These are phyloP conservation scores for Danionella cerebrum DNA, from an alignment of 2,113 vertebrate species.

Conservation along the genomic window DNA sequence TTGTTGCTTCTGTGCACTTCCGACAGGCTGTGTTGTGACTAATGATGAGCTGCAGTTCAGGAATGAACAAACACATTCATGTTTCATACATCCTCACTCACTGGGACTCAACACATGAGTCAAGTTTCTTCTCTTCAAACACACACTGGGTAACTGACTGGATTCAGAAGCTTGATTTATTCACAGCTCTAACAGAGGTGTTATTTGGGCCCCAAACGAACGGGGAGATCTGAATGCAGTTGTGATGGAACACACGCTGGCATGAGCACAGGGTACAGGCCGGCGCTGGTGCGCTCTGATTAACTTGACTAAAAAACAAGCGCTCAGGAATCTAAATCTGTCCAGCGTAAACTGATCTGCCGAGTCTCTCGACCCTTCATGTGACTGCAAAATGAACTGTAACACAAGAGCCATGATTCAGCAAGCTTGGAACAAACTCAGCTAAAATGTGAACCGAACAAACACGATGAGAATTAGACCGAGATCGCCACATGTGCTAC, in stretches of 20 bases:
- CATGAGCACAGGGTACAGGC: constrained; percentile 16
- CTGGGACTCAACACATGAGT: constrained; percentile 3
- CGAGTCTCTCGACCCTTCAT: constrained; percentile 42
- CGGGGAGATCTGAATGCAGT: background rate
- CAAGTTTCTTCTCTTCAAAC: background rate
- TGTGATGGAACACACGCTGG: background rate
- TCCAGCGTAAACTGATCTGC: constrained; percentile 53
- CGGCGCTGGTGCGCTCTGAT: constrained; percentile 21
- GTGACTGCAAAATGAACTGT: constrained; percentile 51
- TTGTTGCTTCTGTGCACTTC: constrained; percentile 15
- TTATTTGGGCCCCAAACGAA: background rate
- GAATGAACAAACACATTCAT: background rate
- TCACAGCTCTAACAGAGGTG: background rate
- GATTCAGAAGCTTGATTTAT: background rate
- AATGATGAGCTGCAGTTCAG: constrained; percentile 10
- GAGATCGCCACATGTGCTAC: background rate
- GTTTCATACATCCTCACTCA: background rate
- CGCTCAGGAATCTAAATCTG: constrained; percentile 49
- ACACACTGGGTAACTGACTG: background rate
- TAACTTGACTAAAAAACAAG: constrained; percentile 31
- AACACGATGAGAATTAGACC: background rate
- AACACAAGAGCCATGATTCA: constrained; percentile 42
- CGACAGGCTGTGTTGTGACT: constrained; percentile 1
- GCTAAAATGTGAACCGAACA: constrained; percentile 1
- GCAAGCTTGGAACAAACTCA: constrained; percentile 5